Base-by-base conservation (phyloP, 2,113 vertebrate genomes). In the Xiphophorus couchianus region DNA sequence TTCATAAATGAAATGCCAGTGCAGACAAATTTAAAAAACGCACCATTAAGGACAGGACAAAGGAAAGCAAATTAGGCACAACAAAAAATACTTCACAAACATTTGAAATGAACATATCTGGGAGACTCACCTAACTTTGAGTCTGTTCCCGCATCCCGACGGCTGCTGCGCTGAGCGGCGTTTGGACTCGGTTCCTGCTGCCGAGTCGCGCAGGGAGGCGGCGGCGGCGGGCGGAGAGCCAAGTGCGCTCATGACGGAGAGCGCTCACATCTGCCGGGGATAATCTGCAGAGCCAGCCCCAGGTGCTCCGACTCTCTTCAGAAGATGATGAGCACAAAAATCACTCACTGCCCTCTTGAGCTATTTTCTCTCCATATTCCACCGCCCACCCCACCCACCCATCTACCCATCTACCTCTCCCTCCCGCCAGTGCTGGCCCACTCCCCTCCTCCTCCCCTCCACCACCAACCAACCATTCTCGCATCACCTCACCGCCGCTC, bases 261-360 rank as follows among this genome's bases (percentile, higher is more conserved):
- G 79, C 35, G 62, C 77, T 75, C 83, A 25, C 74, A 51, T 71
- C 76, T 28, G 71, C 73, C 42, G 44, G 71, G 67, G 10, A 28
- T 15, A 62, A 35, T 51, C 30, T 62, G 42, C 10, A 63, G 77
- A 48, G 14, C n/a, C 28, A 61, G 80, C 74, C 68, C 51, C 84
- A 90, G 83, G 84, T 90, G 89, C 83, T 87, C 72, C 76, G 65
- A 82, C 77, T 80, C 83, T 88, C 84, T 74, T 61, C 78, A 81
- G 69, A 77, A 72, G 73, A 74, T 83, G 88, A 77, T 75, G 79
- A 81, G 70, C 14, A 65, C 66, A 68, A 83, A 83, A 83, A 73
- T 91, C 85, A 91, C 78, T 92, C 88, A 90, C 83, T 78, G 73
- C 62, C 68, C 66, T 71, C 77, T 72, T 31, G 30, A 79, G 60